Evolutionary conservation across 2,113 vertebrate genomes (phyloP).

Genomic region (Pygathrix nemaeus): DNA sequence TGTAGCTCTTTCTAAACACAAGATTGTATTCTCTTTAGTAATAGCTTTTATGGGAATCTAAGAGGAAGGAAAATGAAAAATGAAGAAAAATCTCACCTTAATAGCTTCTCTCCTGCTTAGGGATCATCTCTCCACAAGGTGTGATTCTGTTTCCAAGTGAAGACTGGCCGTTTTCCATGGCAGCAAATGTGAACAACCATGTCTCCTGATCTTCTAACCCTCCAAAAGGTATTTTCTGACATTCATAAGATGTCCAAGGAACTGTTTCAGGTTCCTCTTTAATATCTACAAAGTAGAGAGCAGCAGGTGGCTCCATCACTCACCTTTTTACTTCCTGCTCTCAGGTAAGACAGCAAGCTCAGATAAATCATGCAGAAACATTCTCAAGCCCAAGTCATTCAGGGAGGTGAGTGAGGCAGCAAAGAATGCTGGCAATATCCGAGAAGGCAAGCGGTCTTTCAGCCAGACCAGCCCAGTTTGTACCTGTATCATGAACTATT

Average conservation of each 20-base stretch:
- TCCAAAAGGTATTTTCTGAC: neutral
- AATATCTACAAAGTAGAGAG: constrained; percentile 37
- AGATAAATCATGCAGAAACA: neutral
- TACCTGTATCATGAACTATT: neutral
- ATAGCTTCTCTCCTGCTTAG: neutral
- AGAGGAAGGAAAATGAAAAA: neutral
- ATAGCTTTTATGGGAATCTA: neutral
- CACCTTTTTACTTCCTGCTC: constrained; percentile 6
- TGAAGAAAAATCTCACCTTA: constrained; percentile 63
- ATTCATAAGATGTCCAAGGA: neutral
- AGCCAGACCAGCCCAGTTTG: neutral
- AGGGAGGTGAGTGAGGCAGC: neutral
- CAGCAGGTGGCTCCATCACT: neutral
- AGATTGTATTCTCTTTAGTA: neutral
- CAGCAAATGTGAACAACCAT: neutral
- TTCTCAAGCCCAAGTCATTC: neutral
- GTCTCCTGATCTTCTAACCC: neutral
- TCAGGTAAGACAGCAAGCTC: neutral
- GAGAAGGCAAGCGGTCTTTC: constrained; percentile 24
- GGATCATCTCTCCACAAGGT: neutral
- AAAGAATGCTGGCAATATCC: neutral
- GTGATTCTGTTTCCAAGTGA: neutral
- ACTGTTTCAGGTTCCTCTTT: neutral
- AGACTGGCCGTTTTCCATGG: neutral
- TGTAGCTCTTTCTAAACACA: neutral